Evolutionary conservation across 1,140 invertebrate species (phyloP).

Genomic region (Aphidius ervi): DNA sequence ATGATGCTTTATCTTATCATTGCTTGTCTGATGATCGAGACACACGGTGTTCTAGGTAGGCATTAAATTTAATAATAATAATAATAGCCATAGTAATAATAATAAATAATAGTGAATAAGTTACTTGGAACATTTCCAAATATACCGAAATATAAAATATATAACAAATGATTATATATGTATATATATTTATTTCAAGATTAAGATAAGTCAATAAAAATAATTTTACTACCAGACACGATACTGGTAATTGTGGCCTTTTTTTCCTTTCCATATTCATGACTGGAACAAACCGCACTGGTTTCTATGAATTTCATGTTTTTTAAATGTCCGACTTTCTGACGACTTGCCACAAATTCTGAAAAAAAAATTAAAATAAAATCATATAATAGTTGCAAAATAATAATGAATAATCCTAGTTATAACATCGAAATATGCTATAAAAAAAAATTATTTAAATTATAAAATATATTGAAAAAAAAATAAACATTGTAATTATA

Average conservation of each 20-base stretch:
- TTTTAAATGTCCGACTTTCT: slow-evolving; percentile 23
- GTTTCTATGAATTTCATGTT: slow-evolving; percentile 27
- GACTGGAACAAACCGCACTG: slow-evolving; percentile 21
- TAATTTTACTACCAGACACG: not conserved
- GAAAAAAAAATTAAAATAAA: not conserved
- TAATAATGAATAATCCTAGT: too few relatives aligned
- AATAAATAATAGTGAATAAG: too few relatives aligned
- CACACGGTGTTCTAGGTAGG: slow-evolving; percentile 22
- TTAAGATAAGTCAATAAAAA: slow-evolving; percentile 5
- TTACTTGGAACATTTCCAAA: too few relatives aligned
- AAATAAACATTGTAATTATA: not conserved
- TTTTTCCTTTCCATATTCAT: slow-evolving; percentile 25
- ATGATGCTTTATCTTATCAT: slow-evolving; percentile 23
- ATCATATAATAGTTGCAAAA: not conserved
- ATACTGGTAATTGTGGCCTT: slow-evolving; percentile 25
- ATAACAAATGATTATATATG: too few relatives aligned
- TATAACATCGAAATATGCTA: too few relatives aligned
- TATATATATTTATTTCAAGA: not conserved
- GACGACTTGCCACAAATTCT: slow-evolving; percentile 13
- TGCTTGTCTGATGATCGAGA: slow-evolving; percentile 23
- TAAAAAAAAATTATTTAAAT: too few relatives aligned
- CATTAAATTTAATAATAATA: not conserved
- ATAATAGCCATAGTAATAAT: not conserved
- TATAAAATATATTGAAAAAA: too few relatives aligned
- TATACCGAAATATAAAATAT: too few relatives aligned